Conservation (phyloP, 2,888 invertebrate species). For the Eupithecia exiguata region DNA sequence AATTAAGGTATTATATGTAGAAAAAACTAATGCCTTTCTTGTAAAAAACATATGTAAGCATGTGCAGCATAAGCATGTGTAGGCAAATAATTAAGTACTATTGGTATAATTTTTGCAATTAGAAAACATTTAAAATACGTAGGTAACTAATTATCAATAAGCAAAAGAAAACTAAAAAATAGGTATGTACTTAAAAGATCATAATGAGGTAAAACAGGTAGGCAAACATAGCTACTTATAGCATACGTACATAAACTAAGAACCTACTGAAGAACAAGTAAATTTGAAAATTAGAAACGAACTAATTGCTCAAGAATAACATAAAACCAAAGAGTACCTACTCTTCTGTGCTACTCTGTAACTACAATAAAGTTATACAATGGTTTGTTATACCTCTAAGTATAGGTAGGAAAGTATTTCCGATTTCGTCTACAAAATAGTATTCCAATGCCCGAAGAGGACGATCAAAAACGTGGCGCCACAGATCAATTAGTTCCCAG, state of each 20-base stretch:
- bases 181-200: neutral
- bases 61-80: neutral
- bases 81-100: neutral
- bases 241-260: neutral
- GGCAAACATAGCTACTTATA: neutral
- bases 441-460: conserved; percentile 24
- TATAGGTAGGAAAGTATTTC: neutral
- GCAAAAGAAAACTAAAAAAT: neutral
- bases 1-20: too few relatives aligned
- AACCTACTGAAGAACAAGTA: neutral
- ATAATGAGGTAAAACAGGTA: too few relatives aligned
- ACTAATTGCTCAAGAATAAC: neutral
- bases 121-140: neutral
- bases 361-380: neutral
- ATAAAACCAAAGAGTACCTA: neutral
- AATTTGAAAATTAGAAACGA: neutral
- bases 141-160: neutral
- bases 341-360: neutral
- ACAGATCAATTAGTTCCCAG: conserved; percentile 79
- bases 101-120: neutral
- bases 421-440: conserved; percentile 30
- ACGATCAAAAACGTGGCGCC: conserved; percentile 79
- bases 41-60: too few relatives aligned
- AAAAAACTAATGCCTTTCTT: too few relatives aligned
- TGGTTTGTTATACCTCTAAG: neutral